phyloP scores from a whole-genome alignment of 2,113 vertebrate species.

The Parus major region DNA sequence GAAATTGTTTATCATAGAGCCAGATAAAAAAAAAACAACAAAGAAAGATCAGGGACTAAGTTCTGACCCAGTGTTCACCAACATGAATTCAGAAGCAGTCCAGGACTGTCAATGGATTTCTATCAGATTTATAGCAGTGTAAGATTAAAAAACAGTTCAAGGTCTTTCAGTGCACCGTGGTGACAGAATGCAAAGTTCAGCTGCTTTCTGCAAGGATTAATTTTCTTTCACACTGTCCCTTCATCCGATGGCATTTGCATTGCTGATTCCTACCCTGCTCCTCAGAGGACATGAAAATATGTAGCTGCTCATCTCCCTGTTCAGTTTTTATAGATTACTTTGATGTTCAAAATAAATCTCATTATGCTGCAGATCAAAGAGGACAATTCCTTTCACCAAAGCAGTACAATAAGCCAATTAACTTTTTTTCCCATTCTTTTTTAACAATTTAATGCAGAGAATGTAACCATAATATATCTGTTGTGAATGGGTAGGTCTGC shows the following conservation, averaged over 20 bases:
- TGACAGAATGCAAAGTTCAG: constrained; percentile 36
- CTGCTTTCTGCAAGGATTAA: background rate
- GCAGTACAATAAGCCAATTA: constrained; percentile 61
- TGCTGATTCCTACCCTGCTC: background rate
- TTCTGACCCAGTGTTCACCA: background rate
- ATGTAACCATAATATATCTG: background rate
- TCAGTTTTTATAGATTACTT: constrained; percentile 69
- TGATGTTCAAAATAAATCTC: constrained; percentile 73
- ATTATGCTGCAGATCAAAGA: constrained; percentile 69
- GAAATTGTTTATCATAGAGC: background rate
- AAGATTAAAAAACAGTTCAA: background rate
- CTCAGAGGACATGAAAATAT: constrained; percentile 40
- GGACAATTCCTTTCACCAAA: constrained; percentile 61
- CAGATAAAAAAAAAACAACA: background rate
- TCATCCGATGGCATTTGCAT: constrained; percentile 21
- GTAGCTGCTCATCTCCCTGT: constrained; percentile 44
- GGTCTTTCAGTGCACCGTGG: background rate
- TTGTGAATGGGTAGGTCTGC: background rate
- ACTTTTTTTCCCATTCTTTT: background rate
- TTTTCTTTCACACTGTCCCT: constrained; percentile 3
- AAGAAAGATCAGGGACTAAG: background rate
- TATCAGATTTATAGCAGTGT: background rate
- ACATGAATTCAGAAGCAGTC: background rate
- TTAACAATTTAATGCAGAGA: background rate
- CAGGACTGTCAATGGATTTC: background rate